Evolutionary conservation across 2,797 vertebrate genomes (phyloP).

Genomic region (Hydrophis major): DNA sequence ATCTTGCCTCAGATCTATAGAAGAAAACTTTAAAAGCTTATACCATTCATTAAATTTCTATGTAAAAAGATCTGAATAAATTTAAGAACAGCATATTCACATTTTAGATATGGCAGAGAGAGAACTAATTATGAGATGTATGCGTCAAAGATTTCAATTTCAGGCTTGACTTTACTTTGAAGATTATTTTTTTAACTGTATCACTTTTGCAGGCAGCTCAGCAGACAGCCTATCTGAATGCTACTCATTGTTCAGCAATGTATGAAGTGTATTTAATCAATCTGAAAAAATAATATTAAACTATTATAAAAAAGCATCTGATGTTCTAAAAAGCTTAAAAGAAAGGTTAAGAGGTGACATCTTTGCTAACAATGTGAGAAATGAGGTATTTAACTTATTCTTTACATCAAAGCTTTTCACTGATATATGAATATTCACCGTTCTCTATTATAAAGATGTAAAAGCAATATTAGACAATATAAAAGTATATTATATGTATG

Average conservation of each 20-base stretch:
- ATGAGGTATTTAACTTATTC: constrained; percentile 69
- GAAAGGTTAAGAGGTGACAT: constrained; percentile 72
- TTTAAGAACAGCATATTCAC: constrained; percentile 67
- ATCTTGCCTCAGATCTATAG: constrained; percentile 7
- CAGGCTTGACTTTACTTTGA: constrained; percentile 82
- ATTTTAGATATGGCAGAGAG: constrained; percentile 72
- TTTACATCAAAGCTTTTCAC: constrained; percentile 53
- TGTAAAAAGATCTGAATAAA: constrained; percentile 57
- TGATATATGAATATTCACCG: constrained; percentile 17
- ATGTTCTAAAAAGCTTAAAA: constrained; percentile 70
- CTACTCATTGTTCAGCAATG: constrained; percentile 76
- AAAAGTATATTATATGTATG: not conserved
- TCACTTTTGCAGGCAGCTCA: constrained; percentile 77
- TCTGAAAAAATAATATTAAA: constrained; percentile 75
- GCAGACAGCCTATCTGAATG: constrained; percentile 69
- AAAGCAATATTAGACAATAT: not conserved
- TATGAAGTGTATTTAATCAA: constrained; percentile 79
- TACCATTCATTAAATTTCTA: constrained; percentile 58
- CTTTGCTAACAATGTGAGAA: constrained; percentile 67
- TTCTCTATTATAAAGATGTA: constrained; percentile 40
- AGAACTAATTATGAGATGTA: constrained; percentile 81
- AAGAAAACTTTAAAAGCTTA: constrained; percentile 42
- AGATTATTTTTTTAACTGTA: constrained; percentile 80
- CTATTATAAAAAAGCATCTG: constrained; percentile 70
- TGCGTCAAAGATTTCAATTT: constrained; percentile 84